Evolutionary conservation across 2,888 invertebrate species (phyloP).

Genomic region (Ellobium chinense): DNA sequence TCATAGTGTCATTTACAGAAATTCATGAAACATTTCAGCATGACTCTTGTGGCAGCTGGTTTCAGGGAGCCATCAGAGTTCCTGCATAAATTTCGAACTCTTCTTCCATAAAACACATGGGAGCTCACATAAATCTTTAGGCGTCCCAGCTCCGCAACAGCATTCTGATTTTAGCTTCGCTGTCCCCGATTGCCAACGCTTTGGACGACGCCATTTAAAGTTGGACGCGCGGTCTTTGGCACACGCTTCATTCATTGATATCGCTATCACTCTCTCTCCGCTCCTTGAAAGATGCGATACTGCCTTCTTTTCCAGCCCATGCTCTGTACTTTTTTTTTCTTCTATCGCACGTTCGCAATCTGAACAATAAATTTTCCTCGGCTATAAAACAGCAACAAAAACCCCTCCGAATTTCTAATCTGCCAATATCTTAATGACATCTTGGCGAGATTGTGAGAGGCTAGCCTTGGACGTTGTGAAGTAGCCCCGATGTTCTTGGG

Average conservation of each 20-base stretch:
- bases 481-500: too few species aligned
- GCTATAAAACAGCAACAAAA: conserved; percentile 9
- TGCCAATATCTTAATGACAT: conserved; percentile 15
- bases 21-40: too few species aligned
- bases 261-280: too few species aligned
- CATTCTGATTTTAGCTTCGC: conserved; percentile 3
- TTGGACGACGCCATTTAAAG: too few species aligned
- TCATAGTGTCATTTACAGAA: too few species aligned
- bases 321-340: neutral
- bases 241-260: too few species aligned
- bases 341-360: conserved; percentile 11
- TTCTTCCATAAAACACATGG: neutral
- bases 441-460: neutral
- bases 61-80: too few species aligned
- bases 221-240: neutral
- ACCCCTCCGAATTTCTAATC: neutral
- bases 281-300: too few species aligned
- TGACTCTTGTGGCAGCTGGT: too few species aligned
- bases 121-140: conserved; percentile 2
- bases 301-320: too few species aligned
- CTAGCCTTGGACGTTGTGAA: too few species aligned
- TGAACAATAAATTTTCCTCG: neutral
- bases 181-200: conserved; percentile 11
- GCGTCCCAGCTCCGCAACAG: conserved; percentile 1
- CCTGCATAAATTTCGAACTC: conserved; percentile 6